Percentiles rank a stretch among this genome's conserved stretches.
phyloP scores from a whole-genome alignment of 2,113 vertebrate genomes.

The Semicossyphus pulcher region DNA sequence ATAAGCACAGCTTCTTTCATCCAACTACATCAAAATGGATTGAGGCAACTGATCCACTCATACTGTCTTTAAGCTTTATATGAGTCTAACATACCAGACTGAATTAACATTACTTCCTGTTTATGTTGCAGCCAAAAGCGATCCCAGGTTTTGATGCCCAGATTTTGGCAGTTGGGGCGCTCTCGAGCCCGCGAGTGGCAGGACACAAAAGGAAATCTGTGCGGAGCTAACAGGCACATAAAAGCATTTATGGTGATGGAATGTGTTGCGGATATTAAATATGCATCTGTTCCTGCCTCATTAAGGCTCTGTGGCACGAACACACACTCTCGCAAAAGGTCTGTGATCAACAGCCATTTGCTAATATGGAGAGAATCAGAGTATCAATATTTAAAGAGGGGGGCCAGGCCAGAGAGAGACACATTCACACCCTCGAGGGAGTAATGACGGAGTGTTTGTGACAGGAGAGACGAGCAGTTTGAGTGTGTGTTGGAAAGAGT shows the following conservation, averaged over 20 bases:
- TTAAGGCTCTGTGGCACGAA: constrained; percentile 59
- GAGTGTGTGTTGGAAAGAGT: not conserved
- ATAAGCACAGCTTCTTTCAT: no score
- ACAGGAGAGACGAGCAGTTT: constrained; percentile 13
- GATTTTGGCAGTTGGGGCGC: not conserved
- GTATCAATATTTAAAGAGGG: constrained; percentile 72
- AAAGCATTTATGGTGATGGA: constrained; percentile 70
- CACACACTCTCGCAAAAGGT: constrained; percentile 48
- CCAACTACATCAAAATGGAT: no score
- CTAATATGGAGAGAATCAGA: constrained; percentile 64
- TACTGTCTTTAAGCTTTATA: not conserved
- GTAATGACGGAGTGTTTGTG: constrained; percentile 39
- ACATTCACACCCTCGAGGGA: constrained; percentile 26
- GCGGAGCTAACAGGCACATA: constrained; percentile 50
- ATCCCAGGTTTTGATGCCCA: not conserved
- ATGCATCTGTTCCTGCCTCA: constrained; percentile 74
- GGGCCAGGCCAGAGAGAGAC: constrained; percentile 36
- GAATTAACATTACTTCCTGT: not conserved
- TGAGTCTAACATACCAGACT: not conserved
- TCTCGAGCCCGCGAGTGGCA: not conserved
- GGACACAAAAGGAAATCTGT: constrained; percentile 34
- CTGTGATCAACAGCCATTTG: constrained; percentile 70
- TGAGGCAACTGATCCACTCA: no score
- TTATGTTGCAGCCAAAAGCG: not conserved
- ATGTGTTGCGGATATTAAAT: constrained; percentile 73